phyloP scores from a whole-genome alignment of 2,888 invertebrate species.

The Chydorus sphaericus region DNA sequence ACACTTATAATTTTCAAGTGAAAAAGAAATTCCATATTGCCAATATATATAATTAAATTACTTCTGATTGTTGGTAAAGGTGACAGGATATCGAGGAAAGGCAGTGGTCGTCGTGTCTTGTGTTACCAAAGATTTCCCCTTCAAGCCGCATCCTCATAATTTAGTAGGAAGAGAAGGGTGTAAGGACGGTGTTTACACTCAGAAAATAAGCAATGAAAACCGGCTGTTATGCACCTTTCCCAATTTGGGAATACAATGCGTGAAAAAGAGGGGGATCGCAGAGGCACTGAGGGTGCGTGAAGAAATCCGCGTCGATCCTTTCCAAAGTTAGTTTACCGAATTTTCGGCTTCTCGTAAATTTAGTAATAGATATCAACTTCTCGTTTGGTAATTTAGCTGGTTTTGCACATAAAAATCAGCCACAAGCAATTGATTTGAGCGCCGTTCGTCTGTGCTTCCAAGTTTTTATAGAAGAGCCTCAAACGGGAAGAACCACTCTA shows the following conservation, averaged over 20 bases:
- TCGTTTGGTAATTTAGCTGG: constrained; percentile 45
- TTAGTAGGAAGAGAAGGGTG: constrained; percentile 87
- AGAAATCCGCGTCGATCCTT: constrained; percentile 81
- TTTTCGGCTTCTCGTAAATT: neutral
- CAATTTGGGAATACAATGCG: constrained; percentile 92
- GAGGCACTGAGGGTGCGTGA: constrained; percentile 63
- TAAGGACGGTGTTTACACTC: constrained; percentile 77
- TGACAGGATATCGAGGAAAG: constrained; percentile 61
- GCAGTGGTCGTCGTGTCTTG: constrained; percentile 90
- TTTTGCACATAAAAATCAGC: constrained; percentile 64
- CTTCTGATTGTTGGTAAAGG: constrained; percentile 31
- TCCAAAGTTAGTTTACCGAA: constrained; percentile 51
- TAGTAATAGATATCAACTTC: neutral
- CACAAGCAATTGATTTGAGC: constrained; percentile 82
- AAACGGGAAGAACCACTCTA: constrained; percentile 50
- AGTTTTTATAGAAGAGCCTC: constrained; percentile 64
- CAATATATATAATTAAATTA: neutral
- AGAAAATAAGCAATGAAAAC: constrained; percentile 56
- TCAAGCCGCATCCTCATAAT: constrained; percentile 81
- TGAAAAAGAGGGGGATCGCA: constrained; percentile 84
- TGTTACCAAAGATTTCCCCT: constrained; percentile 78
- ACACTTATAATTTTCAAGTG: no score
- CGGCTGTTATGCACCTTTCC: constrained; percentile 72
- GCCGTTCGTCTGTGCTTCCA: constrained; percentile 89
- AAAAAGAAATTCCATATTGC: no score